A percentile compares a stretch with the other conserved stretches of the same genome.
phyloP scores from a whole-genome alignment of 1,140 invertebrate species.

The Tribolium castaneum region DNA sequence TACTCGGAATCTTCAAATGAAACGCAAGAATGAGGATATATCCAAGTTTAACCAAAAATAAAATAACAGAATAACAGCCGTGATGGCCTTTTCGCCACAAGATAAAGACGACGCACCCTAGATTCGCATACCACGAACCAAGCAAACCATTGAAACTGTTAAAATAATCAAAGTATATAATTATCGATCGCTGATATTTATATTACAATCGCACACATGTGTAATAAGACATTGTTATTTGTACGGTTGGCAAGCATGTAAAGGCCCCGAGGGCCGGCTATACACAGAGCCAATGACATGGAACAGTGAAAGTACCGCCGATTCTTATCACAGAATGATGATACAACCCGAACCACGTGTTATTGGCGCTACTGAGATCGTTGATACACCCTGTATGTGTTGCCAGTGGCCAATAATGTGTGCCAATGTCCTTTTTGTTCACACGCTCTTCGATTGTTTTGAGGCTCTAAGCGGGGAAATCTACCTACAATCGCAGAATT shows the following conservation, averaged over 20 bases:
- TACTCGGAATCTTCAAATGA: neutral
- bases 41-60: neutral
- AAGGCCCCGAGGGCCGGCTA: constrained; percentile 4
- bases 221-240: constrained; percentile 36
- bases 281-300: constrained; percentile 22
- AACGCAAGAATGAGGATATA: neutral
- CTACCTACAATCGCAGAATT: constrained; percentile 23
- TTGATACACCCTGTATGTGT: neutral
- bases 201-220: constrained; percentile 12
- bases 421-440: neutral
- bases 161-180: constrained; percentile 5
- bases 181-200: constrained; percentile 28
- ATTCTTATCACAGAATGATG: constrained; percentile 38
- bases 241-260: constrained; percentile 4
- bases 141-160: constrained; percentile 7
- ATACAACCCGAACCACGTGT: constrained; percentile 30
- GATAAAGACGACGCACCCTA: constrained; percentile 15
- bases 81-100: neutral
- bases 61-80: neutral
- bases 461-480: constrained; percentile 28
- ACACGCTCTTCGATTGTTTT: constrained; percentile 14
- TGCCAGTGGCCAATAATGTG: neutral
- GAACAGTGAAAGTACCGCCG: constrained; percentile 39
- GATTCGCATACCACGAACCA: neutral
- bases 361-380: neutral